Evolutionary conservation across 2,797 vertebrate genomes (phyloP).

Genomic region (Paratrypauchen microcephalus): DNA sequence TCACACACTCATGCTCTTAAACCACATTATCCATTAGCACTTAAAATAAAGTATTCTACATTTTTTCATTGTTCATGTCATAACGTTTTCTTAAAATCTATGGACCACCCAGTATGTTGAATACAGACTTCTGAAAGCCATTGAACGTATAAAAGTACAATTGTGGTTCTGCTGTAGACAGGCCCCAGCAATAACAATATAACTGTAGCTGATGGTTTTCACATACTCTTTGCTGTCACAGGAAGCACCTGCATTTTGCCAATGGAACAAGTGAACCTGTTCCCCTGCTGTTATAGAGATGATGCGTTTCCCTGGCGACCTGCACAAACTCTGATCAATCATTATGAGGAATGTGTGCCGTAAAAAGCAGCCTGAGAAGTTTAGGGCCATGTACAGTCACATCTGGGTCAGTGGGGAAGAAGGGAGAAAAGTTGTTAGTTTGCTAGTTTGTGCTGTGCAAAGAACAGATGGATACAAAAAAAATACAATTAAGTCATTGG

Average conservation of each 20-base stretch:
- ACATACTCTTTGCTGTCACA: constrained; percentile 55
- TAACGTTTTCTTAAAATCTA: constrained; percentile 24
- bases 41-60: constrained; percentile 36
- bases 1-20: constrained; percentile 28
- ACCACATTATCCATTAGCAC: constrained; percentile 39
- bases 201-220: constrained; percentile 62
- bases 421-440: constrained; percentile 24
- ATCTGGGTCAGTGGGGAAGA: constrained; percentile 30
- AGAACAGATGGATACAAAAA: neutral
- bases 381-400: constrained; percentile 11
- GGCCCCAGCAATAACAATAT: constrained; percentile 52
- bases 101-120: constrained; percentile 63
- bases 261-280: constrained; percentile 43
- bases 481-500: neutral
- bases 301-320: constrained; percentile 53
- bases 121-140: constrained; percentile 22
- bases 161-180: constrained; percentile 48
- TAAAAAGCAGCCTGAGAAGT: constrained; percentile 30
- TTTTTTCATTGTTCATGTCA: constrained; percentile 33
- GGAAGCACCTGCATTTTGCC: constrained; percentile 64
- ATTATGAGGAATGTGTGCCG: constrained; percentile 39
- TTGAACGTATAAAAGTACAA: constrained; percentile 22
- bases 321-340: constrained; percentile 56
- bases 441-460: constrained; percentile 24
- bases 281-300: constrained; percentile 44